These are phyloP conservation scores for Hippopotamyrus pictus DNA, from an alignment of 2,797 vertebrate genomes.

Conservation along the genomic window DNA sequence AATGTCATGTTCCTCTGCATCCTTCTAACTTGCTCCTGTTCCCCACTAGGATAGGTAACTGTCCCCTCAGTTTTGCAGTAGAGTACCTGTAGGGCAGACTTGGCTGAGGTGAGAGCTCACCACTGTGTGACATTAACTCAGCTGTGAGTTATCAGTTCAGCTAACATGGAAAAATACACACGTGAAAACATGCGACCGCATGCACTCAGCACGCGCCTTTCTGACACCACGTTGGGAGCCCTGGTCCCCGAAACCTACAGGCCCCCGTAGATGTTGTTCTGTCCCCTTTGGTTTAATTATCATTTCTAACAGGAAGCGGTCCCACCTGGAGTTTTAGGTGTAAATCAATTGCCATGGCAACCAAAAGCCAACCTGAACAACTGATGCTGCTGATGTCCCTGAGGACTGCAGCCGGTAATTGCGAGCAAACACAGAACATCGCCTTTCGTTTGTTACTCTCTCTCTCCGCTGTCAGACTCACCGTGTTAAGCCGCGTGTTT, in stretches of 20 bases:
- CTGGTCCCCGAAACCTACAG: background rate
- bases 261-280: background rate
- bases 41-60: background rate
- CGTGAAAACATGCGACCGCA: background rate
- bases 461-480: background rate
- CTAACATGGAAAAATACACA: background rate
- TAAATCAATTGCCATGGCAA: slow-evolving; percentile 11
- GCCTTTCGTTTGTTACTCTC: background rate
- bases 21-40: background rate
- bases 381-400: background rate
- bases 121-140: background rate
- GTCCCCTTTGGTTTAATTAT: background rate
- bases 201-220: background rate
- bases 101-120: background rate
- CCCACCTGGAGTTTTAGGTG: background rate
- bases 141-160: background rate
- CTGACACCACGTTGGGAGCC: background rate
- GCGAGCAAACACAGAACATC: background rate
- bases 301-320: background rate
- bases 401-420: background rate
- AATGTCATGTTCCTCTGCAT: background rate
- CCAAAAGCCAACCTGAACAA: background rate
- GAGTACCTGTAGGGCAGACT: background rate
- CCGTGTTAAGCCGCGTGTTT: background rate
- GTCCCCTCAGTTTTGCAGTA: background rate